Evolutionary conservation across 1,140 invertebrate genomes (phyloP), one percentile per base, ranked within the genome.

Genomic region (Drepana arcuata): DNA sequence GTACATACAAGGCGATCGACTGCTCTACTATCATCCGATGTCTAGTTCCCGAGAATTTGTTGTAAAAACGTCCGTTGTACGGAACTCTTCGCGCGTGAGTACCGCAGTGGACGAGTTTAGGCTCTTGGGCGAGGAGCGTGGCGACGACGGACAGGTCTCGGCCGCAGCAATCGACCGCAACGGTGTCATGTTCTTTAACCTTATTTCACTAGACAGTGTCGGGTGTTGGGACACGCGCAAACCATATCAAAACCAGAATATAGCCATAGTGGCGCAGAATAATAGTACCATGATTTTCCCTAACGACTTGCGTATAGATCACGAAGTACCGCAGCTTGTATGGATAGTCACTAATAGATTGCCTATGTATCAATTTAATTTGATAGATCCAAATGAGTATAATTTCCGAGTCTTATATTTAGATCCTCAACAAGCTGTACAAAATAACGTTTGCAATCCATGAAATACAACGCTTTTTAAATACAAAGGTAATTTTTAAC

Each of bases 181-280:
- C 55, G 92, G 91, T n/a, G 84, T 93, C 1, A 89, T 93, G 86
- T 93, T 92, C 72, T 93, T 88, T 56, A 93, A 92, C 56, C 87
- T 93, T 70, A 89, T 93, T 16, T 89, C 90, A 9, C 83, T 85
- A 21, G 89, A 93, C 61, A 88, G 89, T 26, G 86, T 94, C 5
- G 92, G 90, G 39, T 94, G 93, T 69, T 94, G 92, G 92, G 89
- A 94, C 54, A 91, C 89, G 1, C 79, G 86, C 1, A 92, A 91
- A 46, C 87, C 90, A 2, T 92, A 92, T 44, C 85, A 79, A 34
- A 83, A 86, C 4, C 58, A 82, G 2, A 91, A 92, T 70, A 70
- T 91, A 36, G 87, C 85, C 2, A 80, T 92, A 1, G 70, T 92
- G 2, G 88, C 88, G 0, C 54, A 81, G n/a, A 87, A 87, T 48